Percentiles rank a stretch among this genome's conserved stretches.
phyloP scores from a whole-genome alignment of 2,888 invertebrate species.

The Acanthoscelides obtectus region DNA sequence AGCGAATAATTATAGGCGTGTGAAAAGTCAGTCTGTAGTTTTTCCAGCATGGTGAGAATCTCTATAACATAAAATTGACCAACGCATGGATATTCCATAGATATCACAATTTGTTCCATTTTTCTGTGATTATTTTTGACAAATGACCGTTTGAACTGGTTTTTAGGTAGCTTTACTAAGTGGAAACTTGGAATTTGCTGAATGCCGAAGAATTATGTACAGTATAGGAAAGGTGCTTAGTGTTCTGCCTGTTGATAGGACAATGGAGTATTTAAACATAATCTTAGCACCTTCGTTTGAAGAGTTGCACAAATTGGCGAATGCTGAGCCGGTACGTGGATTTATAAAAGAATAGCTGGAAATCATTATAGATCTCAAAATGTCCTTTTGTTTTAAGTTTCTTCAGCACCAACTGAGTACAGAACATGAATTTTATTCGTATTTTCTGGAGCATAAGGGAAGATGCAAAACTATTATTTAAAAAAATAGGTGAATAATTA shows the following conservation, averaged over 20 bases:
- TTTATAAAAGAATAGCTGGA: no score
- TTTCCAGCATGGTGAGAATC: no score
- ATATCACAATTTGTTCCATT: not conserved
- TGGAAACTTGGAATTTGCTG: constrained; percentile 59
- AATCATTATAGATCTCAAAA: no score
- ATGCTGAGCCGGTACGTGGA: constrained; percentile 48
- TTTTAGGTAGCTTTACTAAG: constrained; percentile 51
- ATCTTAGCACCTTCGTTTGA: constrained; percentile 64
- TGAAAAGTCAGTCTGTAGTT: no score
- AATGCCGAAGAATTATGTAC: constrained; percentile 69
- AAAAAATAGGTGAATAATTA: no score
- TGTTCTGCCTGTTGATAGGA: constrained; percentile 57
- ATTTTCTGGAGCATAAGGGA: no score
- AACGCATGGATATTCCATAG: not conserved
- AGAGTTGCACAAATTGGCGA: constrained; percentile 54
- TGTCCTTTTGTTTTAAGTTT: no score
- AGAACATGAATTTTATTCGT: no score
- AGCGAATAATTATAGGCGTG: no score
- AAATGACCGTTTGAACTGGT: not conserved
- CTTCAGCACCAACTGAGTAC: no score
- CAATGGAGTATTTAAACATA: constrained; percentile 64
- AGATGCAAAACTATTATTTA: no score
- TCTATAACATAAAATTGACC: no score
- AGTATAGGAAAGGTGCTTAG: constrained; percentile 71
- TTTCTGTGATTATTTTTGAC: not conserved